Evolutionary conservation across 2,113 vertebrate species (phyloP), one percentile per base, ranked within the genome.

Genomic region (Oreochromis tanganicae): DNA sequence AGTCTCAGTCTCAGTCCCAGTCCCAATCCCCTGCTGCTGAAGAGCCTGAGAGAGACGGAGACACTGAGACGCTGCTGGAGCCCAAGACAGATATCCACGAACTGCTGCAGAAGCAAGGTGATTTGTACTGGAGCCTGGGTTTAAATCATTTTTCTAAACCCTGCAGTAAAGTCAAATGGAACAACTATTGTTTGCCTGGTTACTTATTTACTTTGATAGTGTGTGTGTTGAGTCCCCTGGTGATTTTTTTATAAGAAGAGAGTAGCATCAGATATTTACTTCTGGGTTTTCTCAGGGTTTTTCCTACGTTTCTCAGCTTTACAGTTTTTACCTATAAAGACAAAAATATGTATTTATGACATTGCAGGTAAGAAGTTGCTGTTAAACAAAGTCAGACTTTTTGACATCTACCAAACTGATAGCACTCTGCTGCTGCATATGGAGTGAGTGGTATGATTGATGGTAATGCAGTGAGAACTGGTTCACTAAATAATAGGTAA

Each of bases 41-140:
- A 13, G 95, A 89, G n/a, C 66, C 89, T 0, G 96, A 97, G 89
- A 91, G 94, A 50, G 96, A 96, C 8, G 90, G 92, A 24, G 95
- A 95, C 82, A 95, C 93, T 1, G 96, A 97, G 79, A 86, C 90
- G 17, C 80, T 95, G 54, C 85, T 93, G 21, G 96, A 96, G n/a
- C 82, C 96, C 90, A 99, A 98, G 90, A 95, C 95, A 9, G 97
- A 97, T 86, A 97, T 99, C 21, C 98, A 98, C 9, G 97, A 99
- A 88, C 95, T 98, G 83, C 95, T 99, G 66, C 96, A 98, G 87
- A 97, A 97, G 92, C 96, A 97, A 86, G 98, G 98, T 99, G 85
- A 93, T 38, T 38, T 48, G 16, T 46, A 27, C 21, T 29, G 38
- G 0, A 46, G 8, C 14, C 41, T 27, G 24, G 68, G 41, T 75